phyloP scores from a whole-genome alignment of 2,888 invertebrate genomes.

The Athrips mouffetella region DNA sequence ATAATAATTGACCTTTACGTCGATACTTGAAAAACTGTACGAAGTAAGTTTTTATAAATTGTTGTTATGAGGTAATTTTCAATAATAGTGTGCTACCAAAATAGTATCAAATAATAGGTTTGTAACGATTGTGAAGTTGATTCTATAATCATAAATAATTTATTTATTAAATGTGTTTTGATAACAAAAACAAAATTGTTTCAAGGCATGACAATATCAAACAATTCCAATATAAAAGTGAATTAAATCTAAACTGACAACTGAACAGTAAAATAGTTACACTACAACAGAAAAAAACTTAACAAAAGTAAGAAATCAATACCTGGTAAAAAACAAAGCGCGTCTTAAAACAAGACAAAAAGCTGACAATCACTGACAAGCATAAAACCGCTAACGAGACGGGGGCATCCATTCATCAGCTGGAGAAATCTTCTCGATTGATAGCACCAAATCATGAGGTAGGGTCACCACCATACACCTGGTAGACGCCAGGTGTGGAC shows the following conservation, averaged over 20 bases:
- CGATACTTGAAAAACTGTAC: neutral
- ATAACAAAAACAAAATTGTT: too few species aligned
- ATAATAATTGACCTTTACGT: constrained; percentile 6
- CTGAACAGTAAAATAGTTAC: too few species aligned
- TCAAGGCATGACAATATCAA: too few species aligned
- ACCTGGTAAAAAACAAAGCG: neutral
- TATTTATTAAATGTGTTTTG: too few species aligned
- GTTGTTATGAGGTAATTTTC: too few species aligned
- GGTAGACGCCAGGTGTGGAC: neutral
- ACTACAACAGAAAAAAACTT: neutral
- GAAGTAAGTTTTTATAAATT: too few species aligned
- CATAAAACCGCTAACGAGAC: constrained; percentile 44
- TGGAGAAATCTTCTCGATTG: constrained; percentile 45
- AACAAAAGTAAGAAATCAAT: constrained; percentile 3
- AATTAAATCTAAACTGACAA: too few species aligned
- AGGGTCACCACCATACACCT: constrained; percentile 21
- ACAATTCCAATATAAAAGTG: too few species aligned
- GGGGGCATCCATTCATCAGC: constrained; percentile 41
- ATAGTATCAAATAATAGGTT: too few species aligned
- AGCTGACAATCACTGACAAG: constrained; percentile 23
- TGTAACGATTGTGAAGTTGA: too few species aligned
- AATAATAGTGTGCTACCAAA: too few species aligned
- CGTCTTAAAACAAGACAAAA: constrained; percentile 28
- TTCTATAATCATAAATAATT: too few species aligned
- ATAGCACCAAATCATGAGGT: constrained; percentile 51